Evolutionary conservation across 1,140 invertebrate genomes (phyloP), one percentile per base, ranked within the genome.

Genomic region (Chlorops oryzae): DNA sequence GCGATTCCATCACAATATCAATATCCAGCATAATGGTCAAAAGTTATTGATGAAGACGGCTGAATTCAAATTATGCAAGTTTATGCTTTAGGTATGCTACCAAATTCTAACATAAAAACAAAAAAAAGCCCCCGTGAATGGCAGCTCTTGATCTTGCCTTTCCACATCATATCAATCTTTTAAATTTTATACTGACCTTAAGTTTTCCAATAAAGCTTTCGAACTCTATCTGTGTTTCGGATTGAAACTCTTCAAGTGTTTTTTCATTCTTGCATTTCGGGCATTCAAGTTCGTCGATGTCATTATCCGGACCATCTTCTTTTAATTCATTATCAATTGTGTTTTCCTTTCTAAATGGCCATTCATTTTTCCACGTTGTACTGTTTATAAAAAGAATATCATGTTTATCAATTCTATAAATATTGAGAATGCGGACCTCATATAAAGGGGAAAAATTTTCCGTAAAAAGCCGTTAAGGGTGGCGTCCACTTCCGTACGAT

Each of bases 391-490:
- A 40, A 15, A 47, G 12, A 42, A 42, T 7, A 38, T 22, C 7
- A 12, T 45, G 12, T 23, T 20, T 10, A 38, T 41, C 15, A 17
- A 35, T 32, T 40, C 6, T 7, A 40, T 15, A 17, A 17, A 40
- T n/a, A 25, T 22, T 7, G 15, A 24, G 13, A 10, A 22, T 43
- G 44, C 52, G 42, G 73, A 81, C 77, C 81, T 61, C 42, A 83
- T 69, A 54, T 75, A 72, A 23, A 65, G 71, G 2, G 80, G 80
- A 42, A 86, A 79, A 42, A 83, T 75, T 63, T 78, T 70, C 56
- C 75, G 70, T 22, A 86, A 59, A 13, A 82, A 79, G 65, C 81
- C 81, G 50, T 84, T 78, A 18, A 90, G 72, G 9, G 77, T 80
- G 53, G 81, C 78, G 73, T 85, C 84, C 50, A 81, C 79, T 50